Conservation (phyloP, 2,797 vertebrate genomes). For the Neosilurus mollespiculum region DNA sequence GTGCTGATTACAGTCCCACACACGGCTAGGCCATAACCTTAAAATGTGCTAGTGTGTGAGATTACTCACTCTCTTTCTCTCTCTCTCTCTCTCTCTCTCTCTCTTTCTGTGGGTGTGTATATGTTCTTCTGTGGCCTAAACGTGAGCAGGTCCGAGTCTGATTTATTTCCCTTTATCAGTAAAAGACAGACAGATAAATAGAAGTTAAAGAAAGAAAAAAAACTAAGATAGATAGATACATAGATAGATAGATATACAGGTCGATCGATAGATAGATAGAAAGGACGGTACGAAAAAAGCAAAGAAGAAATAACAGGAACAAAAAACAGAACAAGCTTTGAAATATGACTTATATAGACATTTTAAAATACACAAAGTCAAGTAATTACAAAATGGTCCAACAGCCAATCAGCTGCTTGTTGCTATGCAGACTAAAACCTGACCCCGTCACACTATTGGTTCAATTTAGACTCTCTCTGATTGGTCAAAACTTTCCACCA, state of each 20-base stretch:
- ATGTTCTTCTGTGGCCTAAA: background rate
- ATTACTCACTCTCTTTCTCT: constrained; percentile 5
- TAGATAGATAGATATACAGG: background rate
- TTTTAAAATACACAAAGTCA: background rate
- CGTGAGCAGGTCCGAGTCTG: background rate
- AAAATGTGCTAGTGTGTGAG: constrained; percentile 4
- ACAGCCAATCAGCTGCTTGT: constrained; percentile 20
- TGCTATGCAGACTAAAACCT: constrained; percentile 13
- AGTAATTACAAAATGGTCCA: background rate
- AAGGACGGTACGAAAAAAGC: background rate
- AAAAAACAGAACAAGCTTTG: background rate
- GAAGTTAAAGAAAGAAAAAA: no score
- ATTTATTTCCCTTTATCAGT: background rate
- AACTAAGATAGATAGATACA: background rate
- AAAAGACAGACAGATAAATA: background rate
- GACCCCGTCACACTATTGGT: background rate
- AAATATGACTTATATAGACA: background rate
- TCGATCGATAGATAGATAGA: background rate
- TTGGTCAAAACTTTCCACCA: background rate
- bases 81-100: background rate
- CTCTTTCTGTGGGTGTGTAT: background rate
- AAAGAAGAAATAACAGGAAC: background rate
- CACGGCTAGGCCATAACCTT: constrained; percentile 9
- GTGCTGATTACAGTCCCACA: constrained; percentile 28
- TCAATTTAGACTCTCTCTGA: background rate